Evolutionary conservation across 2,888 invertebrate genomes (phyloP), one percentile per base, ranked within the genome.

Genomic region (Lasioglossum lativentre): DNA sequence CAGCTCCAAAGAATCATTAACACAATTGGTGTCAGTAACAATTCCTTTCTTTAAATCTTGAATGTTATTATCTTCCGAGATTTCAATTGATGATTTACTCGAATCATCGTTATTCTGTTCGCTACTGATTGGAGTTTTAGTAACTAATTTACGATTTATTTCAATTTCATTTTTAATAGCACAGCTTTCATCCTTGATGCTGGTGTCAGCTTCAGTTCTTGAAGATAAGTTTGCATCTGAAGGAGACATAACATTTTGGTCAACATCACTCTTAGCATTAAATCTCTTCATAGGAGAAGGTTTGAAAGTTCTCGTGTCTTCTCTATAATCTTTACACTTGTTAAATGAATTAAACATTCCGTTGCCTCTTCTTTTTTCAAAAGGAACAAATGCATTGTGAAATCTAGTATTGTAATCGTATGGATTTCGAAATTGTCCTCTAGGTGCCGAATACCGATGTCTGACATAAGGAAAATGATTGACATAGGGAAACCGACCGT

Each of bases 341-440:
- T 56, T 34, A 68, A 71, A 59, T 23, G 75, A 77, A 77, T 68
- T 56, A 63, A 71, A 71, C 52, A 59, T 78, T 75, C 75, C 75
- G 47, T 68, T 76, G 5, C 68, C 40, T 75, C 88, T 87, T 74
- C 85, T 80, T 40, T 80, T 76, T 63, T 80, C 80, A 70, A 77
- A 83, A 59, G 63, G 78, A 83, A 63, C 71, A 66, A 68, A 70
- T 68, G 30, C 23, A 78, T 47, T 71, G 38, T 80, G 47, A 78
- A 73, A 80, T 80, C 78, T 88, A 30, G 45, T 71, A 72, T 52
- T 68, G 34, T 75, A 76, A 40, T 78, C 66, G 14, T 75, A 72
- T 30, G 59, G 66, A 76, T 34, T 56, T 66, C 82, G 80, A 70
- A 78, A 77, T 52, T 78, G 70, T 74, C 85, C 78, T 63, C 75